Evolutionary conservation across 2,113 vertebrate genomes (phyloP).

Genomic region (Pao palembangensis): DNA sequence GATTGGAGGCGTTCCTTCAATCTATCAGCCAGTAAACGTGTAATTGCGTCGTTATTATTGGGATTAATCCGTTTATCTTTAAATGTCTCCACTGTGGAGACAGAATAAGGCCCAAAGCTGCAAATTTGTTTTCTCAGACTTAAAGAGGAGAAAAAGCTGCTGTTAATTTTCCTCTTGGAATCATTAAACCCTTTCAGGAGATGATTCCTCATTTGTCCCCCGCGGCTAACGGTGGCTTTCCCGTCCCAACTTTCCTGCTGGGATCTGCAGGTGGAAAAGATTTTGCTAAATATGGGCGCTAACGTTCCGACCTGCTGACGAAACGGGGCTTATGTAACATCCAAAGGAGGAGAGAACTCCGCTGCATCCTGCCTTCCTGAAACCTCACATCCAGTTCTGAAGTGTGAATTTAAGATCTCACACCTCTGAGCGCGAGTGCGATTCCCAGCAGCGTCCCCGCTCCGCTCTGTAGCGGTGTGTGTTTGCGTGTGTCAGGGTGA

Average conservation of each 20-base stretch:
- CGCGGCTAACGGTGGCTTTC: no score
- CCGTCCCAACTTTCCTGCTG: no score
- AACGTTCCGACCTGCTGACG: no score
- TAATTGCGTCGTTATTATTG: background rate
- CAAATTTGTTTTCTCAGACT: background rate
- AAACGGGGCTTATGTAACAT: background rate
- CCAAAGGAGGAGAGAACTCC: no score
- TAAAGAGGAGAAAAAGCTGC: background rate
- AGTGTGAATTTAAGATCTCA: background rate
- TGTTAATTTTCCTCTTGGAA: background rate
- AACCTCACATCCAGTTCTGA: background rate
- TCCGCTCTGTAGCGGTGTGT: constrained; percentile 1
- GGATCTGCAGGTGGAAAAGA: no score
- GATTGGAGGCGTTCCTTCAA: background rate
- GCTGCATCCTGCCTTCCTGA: background rate
- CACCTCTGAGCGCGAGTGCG: background rate
- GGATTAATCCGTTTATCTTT: background rate
- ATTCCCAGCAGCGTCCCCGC: constrained; percentile 12
- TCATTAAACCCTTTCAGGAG: no score
- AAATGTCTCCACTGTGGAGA: background rate
- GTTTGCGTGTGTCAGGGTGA: constrained; percentile 15
- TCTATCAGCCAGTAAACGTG: background rate
- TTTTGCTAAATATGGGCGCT: no score
- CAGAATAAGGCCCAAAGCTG: background rate
- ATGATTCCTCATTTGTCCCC: no score